phyloP scores from a whole-genome alignment of 30 jellyfish, hydroid and myxozoan genomes.

The Rhopilema esculentum region DNA sequence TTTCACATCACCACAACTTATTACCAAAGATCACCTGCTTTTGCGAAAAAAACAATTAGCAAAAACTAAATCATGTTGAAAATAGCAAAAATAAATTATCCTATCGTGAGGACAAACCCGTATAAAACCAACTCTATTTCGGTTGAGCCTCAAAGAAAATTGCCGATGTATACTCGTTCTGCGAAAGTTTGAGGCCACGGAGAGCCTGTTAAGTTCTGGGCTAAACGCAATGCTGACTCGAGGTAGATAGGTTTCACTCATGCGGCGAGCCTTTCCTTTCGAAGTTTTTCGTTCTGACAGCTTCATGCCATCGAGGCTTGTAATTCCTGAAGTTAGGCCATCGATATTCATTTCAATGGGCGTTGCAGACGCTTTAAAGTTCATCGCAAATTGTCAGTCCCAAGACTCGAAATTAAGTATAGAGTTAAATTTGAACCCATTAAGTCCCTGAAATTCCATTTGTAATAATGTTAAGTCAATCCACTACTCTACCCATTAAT shows the following conservation, averaged over 20 bases:
- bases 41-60: background rate
- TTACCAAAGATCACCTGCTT: background rate
- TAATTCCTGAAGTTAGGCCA: background rate
- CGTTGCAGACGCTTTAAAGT: background rate
- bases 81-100: background rate
- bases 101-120: slow-evolving; percentile 48
- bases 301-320: slow-evolving; percentile 25
- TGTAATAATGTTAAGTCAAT: too few species aligned
- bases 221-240: slow-evolving; percentile 3
- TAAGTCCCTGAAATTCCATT: background rate
- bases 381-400: background rate
- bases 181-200: slow-evolving; percentile 42
- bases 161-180: slow-evolving; percentile 63
- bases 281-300: slow-evolving; percentile 16
- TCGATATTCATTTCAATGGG: background rate
- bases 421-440: background rate
- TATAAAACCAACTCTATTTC: slow-evolving; percentile 44
- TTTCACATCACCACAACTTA: background rate
- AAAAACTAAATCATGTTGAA: background rate
- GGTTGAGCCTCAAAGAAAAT: slow-evolving; percentile 57
- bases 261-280: slow-evolving; percentile 27
- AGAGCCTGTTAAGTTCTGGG: slow-evolving; percentile 1
- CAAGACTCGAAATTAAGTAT: background rate
- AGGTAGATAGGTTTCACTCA: slow-evolving; percentile 45
- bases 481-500: too few species aligned